Evolutionary conservation across 1,140 invertebrate genomes (phyloP), one percentile per base, ranked within the genome.

Genomic region (Ips typographus): DNA sequence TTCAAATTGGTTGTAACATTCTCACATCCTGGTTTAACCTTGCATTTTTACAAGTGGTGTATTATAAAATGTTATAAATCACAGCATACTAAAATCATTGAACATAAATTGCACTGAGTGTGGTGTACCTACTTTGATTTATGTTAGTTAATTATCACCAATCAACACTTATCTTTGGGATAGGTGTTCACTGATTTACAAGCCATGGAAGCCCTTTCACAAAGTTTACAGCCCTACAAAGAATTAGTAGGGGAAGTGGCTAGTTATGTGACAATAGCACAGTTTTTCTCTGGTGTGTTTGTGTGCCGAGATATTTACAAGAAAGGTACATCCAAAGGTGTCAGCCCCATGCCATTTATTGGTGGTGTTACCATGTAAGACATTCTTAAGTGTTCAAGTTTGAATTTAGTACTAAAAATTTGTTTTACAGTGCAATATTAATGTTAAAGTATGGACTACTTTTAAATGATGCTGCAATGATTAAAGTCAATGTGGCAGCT

Each of bases 291-390:
- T 44, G 87, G 87, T 59, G 78, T 79, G 8, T 84, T 89, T 73
- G 83, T 92, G 37, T 88, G 90, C 76, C 87, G 85, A 74, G 87
- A 90, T 70, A 90, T 92, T 68, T 84, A 87, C 41, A 86, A 87
- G 72, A 87, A 88, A 75, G 84, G 85, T 40, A 85, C 80, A 74
- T 87, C 90, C 6, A 80, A 84, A 71, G 85, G 85, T 68, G 82
- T 87, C 64, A 84, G 86, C 58, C 80, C 88, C 40, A 87, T 86
- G 76, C 88, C 89, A 22, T 78, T 93, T 80, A 73, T 91, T 49
- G 90, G 90, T 51, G 90, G 90, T 80, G 75, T 89, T 75, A 85
- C 87, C 72, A 85, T 93, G 91, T 92, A 80, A 88, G 89, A 88
- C 55, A 40, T 36, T 47, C 40, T 60, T 49, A 44, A 1, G 66